phyloP scores from a whole-genome alignment of 2,797 vertebrate genomes.

The Eulemur mongoz region DNA sequence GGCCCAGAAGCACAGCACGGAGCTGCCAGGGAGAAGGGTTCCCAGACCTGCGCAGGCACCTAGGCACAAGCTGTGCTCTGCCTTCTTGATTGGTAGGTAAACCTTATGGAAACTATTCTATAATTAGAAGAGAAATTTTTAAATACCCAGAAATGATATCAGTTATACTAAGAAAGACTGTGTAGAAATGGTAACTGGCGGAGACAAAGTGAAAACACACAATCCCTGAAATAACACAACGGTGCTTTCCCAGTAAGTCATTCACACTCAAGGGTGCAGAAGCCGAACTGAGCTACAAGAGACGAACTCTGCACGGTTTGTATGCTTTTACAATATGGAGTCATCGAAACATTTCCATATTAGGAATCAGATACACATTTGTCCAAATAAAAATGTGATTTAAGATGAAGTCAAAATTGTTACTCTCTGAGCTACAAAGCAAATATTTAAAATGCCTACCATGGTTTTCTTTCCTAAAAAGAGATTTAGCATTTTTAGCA shows the following conservation, averaged over 20 bases:
- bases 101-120: not conserved
- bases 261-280: not conserved
- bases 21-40: not conserved
- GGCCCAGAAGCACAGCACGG: not conserved
- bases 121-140: not conserved
- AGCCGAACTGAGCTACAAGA: not conserved
- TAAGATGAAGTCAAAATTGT: not conserved
- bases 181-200: too few relatives aligned
- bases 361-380: not conserved
- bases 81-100: not conserved
- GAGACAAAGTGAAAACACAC: not conserved
- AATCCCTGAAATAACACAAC: not conserved
- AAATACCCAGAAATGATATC: not conserved
- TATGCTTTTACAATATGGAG: fast-evolving
- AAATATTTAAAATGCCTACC: not conserved
- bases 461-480: not conserved
- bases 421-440: not conserved
- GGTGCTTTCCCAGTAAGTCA: not conserved
- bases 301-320: fast-evolving
- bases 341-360: not conserved
- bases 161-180: not conserved
- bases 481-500: not conserved
- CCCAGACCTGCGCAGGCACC: not conserved
- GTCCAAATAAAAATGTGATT: not conserved
- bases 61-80: not conserved